These are phyloP conservation scores for Emydura subglobosa DNA, from an alignment of 2,113 vertebrate species.

Conservation along the genomic window DNA sequence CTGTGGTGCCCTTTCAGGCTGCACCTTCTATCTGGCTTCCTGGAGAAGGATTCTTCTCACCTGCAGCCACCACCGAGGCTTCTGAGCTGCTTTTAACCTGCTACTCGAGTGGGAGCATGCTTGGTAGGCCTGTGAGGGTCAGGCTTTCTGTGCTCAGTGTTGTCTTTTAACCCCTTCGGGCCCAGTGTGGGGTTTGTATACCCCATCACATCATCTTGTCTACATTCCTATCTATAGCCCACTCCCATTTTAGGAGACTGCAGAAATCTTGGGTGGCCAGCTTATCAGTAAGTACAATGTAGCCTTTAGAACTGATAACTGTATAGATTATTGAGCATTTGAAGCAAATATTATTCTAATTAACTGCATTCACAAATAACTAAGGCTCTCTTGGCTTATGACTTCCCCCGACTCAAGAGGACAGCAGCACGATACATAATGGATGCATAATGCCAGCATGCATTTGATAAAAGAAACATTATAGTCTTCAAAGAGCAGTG, in stretches of 20 bases:
- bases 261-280: slow-evolving; percentile 36
- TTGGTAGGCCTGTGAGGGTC: not conserved
- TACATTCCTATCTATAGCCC: slow-evolving; percentile 48
- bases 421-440: not conserved
- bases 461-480: not conserved
- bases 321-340: slow-evolving; percentile 64
- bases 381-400: slow-evolving; percentile 10
- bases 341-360: slow-evolving; percentile 74
- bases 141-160: not conserved
- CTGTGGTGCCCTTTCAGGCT: not conserved
- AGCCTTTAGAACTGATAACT: slow-evolving; percentile 65
- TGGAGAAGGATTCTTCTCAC: not conserved
- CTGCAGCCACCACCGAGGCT: not conserved
- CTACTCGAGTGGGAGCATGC: too few species aligned
- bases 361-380: slow-evolving; percentile 58
- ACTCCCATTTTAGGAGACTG: slow-evolving; percentile 38
- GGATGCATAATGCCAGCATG: not conserved
- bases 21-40: not conserved
- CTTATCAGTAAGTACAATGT: slow-evolving; percentile 64
- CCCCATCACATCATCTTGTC: not conserved
- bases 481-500: slow-evolving; percentile 20
- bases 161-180: not conserved
- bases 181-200: not conserved
- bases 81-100: not conserved
- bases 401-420: slow-evolving; percentile 14